phyloP scores from a whole-genome alignment of 2,797 vertebrate species.

The Phrynocephalus vlangalii region DNA sequence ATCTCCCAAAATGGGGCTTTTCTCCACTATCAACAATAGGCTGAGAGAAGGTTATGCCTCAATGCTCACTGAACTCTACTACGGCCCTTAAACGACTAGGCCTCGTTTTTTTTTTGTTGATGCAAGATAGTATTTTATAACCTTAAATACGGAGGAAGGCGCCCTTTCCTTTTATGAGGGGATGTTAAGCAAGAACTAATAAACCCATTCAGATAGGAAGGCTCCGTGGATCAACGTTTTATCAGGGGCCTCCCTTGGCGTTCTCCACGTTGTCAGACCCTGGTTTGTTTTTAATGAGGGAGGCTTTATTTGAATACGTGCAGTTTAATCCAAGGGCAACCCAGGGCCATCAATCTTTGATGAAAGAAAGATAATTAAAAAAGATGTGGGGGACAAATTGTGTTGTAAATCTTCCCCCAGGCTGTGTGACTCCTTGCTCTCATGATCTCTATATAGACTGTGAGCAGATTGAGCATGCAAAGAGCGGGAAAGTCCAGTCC shows the following conservation, averaged over 20 bases:
- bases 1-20: background rate
- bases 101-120: background rate
- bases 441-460: background rate
- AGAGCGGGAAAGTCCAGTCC: background rate
- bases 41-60: too few species aligned
- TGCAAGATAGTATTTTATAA: background rate
- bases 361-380: background rate
- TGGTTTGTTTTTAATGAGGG: background rate
- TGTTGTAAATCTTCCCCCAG: background rate
- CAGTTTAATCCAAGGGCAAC: background rate
- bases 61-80: background rate
- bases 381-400: background rate
- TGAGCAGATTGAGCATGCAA: background rate
- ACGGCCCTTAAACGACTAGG: background rate
- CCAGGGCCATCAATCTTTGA: constrained; percentile 7
- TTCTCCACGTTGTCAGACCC: background rate
- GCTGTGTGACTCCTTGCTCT: background rate
- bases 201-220: background rate
- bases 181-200: constrained; percentile 23
- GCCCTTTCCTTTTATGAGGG: background rate
- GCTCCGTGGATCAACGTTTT: background rate
- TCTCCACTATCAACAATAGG: too few species aligned
- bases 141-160: background rate
- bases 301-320: background rate
- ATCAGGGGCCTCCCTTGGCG: background rate